Evolutionary conservation across 2,888 invertebrate species (phyloP).

Genomic region (Andrena hattorfiana): DNA sequence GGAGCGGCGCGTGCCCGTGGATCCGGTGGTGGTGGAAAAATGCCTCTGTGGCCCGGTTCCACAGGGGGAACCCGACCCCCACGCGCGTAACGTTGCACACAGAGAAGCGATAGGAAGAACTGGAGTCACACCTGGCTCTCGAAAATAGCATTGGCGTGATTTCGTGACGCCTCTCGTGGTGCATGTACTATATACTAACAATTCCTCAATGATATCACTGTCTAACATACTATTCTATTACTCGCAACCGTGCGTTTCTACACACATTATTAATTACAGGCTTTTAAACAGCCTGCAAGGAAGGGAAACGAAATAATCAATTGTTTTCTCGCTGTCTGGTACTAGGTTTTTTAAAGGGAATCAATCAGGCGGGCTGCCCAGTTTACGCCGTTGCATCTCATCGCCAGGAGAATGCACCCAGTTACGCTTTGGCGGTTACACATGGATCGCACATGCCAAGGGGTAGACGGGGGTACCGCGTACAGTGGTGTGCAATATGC

Average conservation of each 20-base stretch:
- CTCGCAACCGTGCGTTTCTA: too few species aligned
- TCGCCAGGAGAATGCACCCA: constrained; percentile 50
- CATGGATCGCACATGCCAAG: constrained; percentile 50
- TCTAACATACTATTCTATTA: too few species aligned
- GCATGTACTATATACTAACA: background rate
- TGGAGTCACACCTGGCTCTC: constrained; percentile 73
- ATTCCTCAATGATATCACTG: too few species aligned
- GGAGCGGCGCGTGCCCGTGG: constrained; percentile 78
- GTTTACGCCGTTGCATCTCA: constrained; percentile 22
- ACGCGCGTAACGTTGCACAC: constrained; percentile 38
- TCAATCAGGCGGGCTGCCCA: constrained; percentile 29
- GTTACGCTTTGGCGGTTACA: constrained; percentile 74
- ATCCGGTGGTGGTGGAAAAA: constrained; percentile 64
- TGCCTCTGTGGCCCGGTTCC: constrained; percentile 25
- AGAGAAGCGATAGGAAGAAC: constrained; percentile 31
- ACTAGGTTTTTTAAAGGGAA: background rate
- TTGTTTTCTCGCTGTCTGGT: background rate
- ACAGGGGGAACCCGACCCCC: constrained; percentile 57
- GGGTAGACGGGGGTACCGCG: constrained; percentile 30
- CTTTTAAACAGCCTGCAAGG: too few species aligned
- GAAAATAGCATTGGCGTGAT: constrained; percentile 75
- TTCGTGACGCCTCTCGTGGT: constrained; percentile 49
- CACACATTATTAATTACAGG: too few species aligned
- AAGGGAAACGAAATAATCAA: too few species aligned
- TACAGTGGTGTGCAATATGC: constrained; percentile 34